Evolutionary conservation across 2,888 invertebrate species (phyloP).

Genomic region (Griposia aprilina): DNA sequence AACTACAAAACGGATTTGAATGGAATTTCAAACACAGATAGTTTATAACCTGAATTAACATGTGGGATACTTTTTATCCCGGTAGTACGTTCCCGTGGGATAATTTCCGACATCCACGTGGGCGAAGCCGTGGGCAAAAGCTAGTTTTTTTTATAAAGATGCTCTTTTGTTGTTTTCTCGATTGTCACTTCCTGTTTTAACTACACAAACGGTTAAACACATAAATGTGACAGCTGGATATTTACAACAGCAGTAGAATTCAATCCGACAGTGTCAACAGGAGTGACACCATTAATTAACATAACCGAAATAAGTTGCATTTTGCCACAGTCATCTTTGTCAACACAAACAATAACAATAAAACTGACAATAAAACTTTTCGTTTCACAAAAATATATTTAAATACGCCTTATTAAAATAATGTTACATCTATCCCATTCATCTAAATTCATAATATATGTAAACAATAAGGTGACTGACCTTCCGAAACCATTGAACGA

Average conservation of each 20-base stretch:
- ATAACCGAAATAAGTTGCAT: not conserved
- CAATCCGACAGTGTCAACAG: not conserved
- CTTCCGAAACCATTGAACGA: constrained; percentile 88
- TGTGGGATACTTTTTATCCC: no score
- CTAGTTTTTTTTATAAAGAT: no score
- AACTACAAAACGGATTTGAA: no score
- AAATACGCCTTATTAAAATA: not conserved
- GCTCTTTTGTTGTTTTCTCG: not conserved
- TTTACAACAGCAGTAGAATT: not conserved
- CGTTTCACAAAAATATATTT: not conserved
- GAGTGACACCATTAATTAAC: no score
- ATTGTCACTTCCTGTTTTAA: not conserved
- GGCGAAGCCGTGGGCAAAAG: no score
- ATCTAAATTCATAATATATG: constrained; percentile 14
- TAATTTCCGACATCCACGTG: no score
- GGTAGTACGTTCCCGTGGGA: no score
- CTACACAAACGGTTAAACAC: not conserved
- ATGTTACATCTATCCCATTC: not conserved
- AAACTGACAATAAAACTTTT: not conserved
- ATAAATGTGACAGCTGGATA: not conserved
- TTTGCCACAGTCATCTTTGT: not conserved
- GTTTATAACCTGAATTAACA: no score
- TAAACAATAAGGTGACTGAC: constrained; percentile 76
- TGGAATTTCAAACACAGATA: no score
- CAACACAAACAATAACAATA: no score